These are phyloP conservation scores for Grammomys dolichurus DNA, from an alignment of 2,113 vertebrate species.

Conservation along the genomic window DNA sequence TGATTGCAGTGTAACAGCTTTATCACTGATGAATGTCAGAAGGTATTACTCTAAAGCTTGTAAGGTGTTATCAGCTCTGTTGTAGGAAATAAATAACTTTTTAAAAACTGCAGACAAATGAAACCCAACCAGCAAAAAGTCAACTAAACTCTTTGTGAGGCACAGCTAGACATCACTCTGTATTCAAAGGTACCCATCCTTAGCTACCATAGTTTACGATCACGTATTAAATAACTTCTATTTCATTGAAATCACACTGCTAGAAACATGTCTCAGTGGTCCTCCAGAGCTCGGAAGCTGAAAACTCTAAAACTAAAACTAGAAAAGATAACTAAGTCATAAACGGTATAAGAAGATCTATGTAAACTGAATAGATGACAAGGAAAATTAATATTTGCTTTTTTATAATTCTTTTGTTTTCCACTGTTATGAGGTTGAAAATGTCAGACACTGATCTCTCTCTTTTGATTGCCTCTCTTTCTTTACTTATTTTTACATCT, in stretches of 20 bases:
- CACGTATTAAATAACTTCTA: background rate
- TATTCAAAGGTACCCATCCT: background rate
- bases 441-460: background rate
- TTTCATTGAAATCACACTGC: background rate
- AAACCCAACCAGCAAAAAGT: background rate
- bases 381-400: background rate
- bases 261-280: background rate
- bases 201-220: background rate
- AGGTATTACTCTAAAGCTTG: background rate
- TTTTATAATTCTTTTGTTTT: background rate
- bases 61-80: background rate
- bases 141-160: background rate
- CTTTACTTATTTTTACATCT: background rate
- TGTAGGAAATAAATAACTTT: background rate
- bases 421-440: background rate
- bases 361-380: background rate
- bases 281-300: background rate
- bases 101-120: background rate
- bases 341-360: background rate
- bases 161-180: background rate
- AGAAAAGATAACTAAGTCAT: background rate
- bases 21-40: background rate
- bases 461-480: background rate
- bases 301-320: background rate
- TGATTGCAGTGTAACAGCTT: background rate